Base-by-base conservation (phyloP, 2,888 invertebrate genomes). In the Campopleginae sp. region DNA sequence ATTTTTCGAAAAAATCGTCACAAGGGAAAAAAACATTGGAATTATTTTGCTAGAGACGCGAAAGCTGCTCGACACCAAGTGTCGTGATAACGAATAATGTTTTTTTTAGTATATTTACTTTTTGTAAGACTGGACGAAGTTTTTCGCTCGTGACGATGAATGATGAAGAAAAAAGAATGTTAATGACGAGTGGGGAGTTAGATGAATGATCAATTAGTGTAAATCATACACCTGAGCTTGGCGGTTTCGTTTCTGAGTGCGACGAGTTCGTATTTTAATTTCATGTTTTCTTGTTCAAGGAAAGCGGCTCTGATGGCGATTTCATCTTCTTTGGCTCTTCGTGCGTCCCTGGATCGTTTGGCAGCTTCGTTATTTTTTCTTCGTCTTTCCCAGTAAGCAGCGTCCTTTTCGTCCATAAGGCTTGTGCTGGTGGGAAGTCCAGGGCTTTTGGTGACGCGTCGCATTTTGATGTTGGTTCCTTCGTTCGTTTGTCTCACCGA, bases 291-390 rank as follows among this genome's bases (percentile, higher is more conserved):
- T 89, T 97, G 97, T 93, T 98, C 98, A 27, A 99, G 94, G 89
- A 96, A 97, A 0, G 97, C 97, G 0, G 98, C 98, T 82, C 98
- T 95, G 58, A 98, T 97, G 0, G 98, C 98, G 74, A 98, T 96
- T 89, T 98, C 98, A 88, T 98, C 98, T 93, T 99, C 99, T 90
- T 98, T 97, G 63, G 97, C 96, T 89, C 98, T 95, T 82, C 99
- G 95, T 0, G 98, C 96, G 91, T 99, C 99, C 3, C 99, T 95
- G 0, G 98, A 98, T 88, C 98, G 95, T 94, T 99, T 99, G 0
- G 99, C 99, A 0, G 99, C 99, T 86, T 97, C 97, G 93, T 99
- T 99, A 93, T 99, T 99, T 92, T 98, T 98, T 87, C 97, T 95
- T 12, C 99, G 94, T 80, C 98, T 96, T 89, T 98, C 98, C 94